phyloP scores from a whole-genome alignment of 2,888 invertebrate species.

The Morpho achilles region DNA sequence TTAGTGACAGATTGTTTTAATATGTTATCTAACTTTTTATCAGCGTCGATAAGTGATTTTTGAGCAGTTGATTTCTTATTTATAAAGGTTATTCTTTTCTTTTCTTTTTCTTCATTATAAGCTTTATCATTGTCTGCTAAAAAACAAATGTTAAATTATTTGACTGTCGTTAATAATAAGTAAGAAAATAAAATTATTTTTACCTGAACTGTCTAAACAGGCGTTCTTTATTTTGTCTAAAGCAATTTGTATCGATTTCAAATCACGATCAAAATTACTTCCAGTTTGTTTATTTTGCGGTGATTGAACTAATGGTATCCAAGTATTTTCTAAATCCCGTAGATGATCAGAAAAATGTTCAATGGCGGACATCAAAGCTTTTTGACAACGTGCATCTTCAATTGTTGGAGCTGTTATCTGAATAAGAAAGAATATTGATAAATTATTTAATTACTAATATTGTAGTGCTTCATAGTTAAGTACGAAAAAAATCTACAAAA shows the following conservation, averaged over 20 bases:
- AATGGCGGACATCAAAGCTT: slow-evolving; percentile 16
- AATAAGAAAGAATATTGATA: not conserved
- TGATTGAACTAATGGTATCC: slow-evolving; percentile 16
- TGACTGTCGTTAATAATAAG: no score
- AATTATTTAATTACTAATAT: no score
- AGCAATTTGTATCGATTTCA: slow-evolving; percentile 4
- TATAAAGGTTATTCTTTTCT: slow-evolving; percentile 1
- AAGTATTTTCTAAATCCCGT: slow-evolving; percentile 12
- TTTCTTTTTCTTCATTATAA: not conserved
- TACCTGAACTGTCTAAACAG: slow-evolving; percentile 8
- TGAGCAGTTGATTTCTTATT: not conserved
- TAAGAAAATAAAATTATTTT: not conserved
- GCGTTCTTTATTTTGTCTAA: slow-evolving; percentile 11
- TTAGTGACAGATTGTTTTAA: not conserved
- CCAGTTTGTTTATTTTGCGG: slow-evolving; percentile 12
- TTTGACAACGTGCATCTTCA: slow-evolving; percentile 18
- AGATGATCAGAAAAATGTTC: slow-evolving; percentile 11
- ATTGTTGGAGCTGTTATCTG: slow-evolving; percentile 23
- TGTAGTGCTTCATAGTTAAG: no score
- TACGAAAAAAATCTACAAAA: no score
- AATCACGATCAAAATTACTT: slow-evolving; percentile 8
- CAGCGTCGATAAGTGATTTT: slow-evolving; percentile 3
- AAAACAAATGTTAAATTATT: not conserved
- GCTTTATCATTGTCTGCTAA: not conserved
- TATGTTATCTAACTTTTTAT: slow-evolving; percentile 5